Evolutionary conservation across 2,888 invertebrate species (phyloP), one percentile per base, ranked within the genome.

Genomic region (Barypeithes pellucidus): DNA sequence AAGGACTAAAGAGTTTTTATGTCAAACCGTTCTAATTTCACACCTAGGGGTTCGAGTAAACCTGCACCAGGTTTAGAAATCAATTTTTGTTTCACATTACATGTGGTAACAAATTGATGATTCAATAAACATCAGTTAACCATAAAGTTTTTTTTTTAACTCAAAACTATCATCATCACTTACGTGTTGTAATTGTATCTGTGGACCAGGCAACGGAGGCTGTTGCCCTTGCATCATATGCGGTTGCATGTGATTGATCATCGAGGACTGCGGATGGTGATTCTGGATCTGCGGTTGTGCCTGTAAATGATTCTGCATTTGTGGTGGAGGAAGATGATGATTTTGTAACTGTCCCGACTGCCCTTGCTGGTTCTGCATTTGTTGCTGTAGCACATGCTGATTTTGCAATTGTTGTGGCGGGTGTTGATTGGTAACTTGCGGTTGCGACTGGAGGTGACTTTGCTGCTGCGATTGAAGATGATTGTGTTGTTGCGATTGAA

Each of bases 271-370:
- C 18, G 50, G n/a, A 39, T 50, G 63, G 22, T 63, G 47, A 33
- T 57, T 57, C 18, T 33, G 33, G 11, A 61, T 43, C 43, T 73
- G 72, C 16, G 72, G 60, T 43, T 69, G 74, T 1, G 75, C 67
- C 9, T 8, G 33, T 36, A 33, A 12, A 33, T 57, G 54, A 8
- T 57, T 57, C 14, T 57, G 54, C 7, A 87, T 80, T 87, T 87
- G 78, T 86, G 86, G 85, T 7, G 50, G 65, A 7, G 33, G 50
- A 86, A 86, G 80, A 87, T 87, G 71, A 86, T 87, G 62, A 87
- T 87, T 81, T 87, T 87, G 86, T 73, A 41, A 12, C 14, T 41
- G 43, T 86, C 86, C 72, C 78, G 76, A 36, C 74, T 77, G 63
- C 80, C 82, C 41, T 87, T 86, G 52, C 87, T 87, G 76, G 11